Conservation (phyloP, 2,113 vertebrate species). For the Monarcha castaneiventris region DNA sequence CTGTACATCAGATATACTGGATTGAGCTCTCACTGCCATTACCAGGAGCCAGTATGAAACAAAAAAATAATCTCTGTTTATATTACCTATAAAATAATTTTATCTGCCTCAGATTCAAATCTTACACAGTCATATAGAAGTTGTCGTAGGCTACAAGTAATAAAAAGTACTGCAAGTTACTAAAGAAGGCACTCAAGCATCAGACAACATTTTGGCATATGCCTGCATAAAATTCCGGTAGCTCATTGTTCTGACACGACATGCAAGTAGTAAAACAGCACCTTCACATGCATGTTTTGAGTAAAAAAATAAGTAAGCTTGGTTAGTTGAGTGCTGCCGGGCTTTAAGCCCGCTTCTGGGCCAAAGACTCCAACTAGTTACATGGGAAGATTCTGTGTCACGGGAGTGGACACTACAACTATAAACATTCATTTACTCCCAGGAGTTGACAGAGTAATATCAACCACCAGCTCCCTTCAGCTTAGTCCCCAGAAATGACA, state of each 20-base stretch:
- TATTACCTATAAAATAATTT: neutral
- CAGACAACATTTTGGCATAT: neutral
- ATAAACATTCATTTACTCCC: neutral
- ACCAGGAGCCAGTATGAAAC: neutral
- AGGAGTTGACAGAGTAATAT: neutral
- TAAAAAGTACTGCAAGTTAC: neutral
- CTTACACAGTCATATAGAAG: neutral
- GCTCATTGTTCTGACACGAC: neutral
- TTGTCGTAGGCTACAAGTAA: neutral
- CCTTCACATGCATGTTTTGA: neutral
- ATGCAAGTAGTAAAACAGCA: slow-evolving; percentile 9
- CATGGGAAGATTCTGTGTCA: neutral
- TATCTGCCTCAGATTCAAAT: neutral
- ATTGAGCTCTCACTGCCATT: neutral
- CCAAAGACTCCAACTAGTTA: neutral
- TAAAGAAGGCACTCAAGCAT: neutral
- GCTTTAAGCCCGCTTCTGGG: neutral
- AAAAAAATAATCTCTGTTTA: neutral
- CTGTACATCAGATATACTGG: neutral
- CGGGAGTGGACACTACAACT: neutral
- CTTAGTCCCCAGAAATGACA: neutral
- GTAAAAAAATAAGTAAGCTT: neutral
- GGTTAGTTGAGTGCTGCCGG: neutral
- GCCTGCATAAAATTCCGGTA: neutral
- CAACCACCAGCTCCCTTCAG: neutral